Base-by-base conservation (phyloP, 2,113 vertebrate species). In the Epinephelus lanceolatus region DNA sequence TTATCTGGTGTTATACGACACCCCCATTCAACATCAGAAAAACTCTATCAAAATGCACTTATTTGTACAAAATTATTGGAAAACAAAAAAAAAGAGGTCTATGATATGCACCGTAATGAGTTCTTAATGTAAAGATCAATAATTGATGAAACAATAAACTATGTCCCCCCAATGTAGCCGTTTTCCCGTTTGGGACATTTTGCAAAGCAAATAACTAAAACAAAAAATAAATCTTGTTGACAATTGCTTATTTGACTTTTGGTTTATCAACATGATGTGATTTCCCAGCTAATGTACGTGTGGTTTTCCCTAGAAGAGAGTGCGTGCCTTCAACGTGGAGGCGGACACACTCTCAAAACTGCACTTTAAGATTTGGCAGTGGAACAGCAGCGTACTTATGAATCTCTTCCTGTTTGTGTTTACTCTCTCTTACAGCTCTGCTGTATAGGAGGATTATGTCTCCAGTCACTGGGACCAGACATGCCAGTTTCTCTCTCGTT, bases 381-480 rank as follows among this genome's bases (percentile, higher is more conserved):
- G 62, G 79, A 90, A 87, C 73, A 86, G 84, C 76, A 33, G 84
- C 45, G 37, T 89, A 90, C 89, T 93, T 90, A 89, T 73, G 76
- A 91, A 86, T 82, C 88, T 85, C 86, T 94, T 94, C 92, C 94
- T 94, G 93, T 94, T 95, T 94, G 92, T 94, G 91, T 94, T 95
- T 93, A 94, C 87, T 80, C 53, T 70, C 55, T 82, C 42, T 72
- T 85, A 62, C 77, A 73, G 85, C 80, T 73, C 70, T 81, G 80
- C 80, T 83, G 76, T 63, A 89, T 71, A 80, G 81, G 80, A 83
- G 81, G 86, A 86, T 81, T 81, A 78, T 62, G 42, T 70, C 68
- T 85, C 55, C 71, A 65, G 71, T 89, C 61, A 70, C 62, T 51
- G 33, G 72, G 42, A 45, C 88, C 83, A 75, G 71, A 78, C 11